Evolutionary conservation across 2,888 invertebrate species (phyloP).

Genomic region (Volucella bombylans): DNA sequence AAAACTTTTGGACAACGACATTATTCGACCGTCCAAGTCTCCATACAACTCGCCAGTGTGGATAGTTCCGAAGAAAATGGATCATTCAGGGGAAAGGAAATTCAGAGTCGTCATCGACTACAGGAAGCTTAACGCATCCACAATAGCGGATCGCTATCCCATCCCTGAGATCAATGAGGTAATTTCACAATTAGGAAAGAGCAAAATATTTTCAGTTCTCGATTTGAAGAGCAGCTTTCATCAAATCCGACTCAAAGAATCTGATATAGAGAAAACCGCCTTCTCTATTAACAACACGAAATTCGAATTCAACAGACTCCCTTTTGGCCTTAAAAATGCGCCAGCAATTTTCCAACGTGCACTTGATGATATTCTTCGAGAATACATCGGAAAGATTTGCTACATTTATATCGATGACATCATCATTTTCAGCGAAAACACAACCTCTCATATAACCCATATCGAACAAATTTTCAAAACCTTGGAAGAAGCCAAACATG

Average conservation of each 20-base stretch:
- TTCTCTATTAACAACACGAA: slow-evolving; percentile 54
- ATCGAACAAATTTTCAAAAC: slow-evolving; percentile 46
- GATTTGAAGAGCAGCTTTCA: slow-evolving; percentile 46
- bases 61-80: slow-evolving; percentile 37
- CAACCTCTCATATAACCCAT: slow-evolving; percentile 45
- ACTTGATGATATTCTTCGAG: slow-evolving; percentile 47
- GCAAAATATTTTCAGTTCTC: slow-evolving; percentile 17
- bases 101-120: slow-evolving; percentile 1
- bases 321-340: slow-evolving; percentile 52
- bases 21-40: slow-evolving; percentile 40
- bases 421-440: slow-evolving; percentile 55
- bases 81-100: not conserved
- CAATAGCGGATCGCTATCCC: slow-evolving; percentile 38
- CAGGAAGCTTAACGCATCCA: slow-evolving; percentile 25
- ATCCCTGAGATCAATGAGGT: slow-evolving; percentile 41
- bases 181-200: slow-evolving; percentile 32
- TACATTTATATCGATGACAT: slow-evolving; percentile 65
- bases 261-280: slow-evolving; percentile 56
- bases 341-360: slow-evolving; percentile 68
- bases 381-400: no score
- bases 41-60: slow-evolving; percentile 55
- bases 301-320: slow-evolving; percentile 55
- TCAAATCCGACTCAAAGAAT: slow-evolving; percentile 41
- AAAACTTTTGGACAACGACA: slow-evolving; percentile 19
- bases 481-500: slow-evolving; percentile 32